Conservation (phyloP, 2,113 vertebrate genomes). For the Acrocephalus kingi region DNA sequence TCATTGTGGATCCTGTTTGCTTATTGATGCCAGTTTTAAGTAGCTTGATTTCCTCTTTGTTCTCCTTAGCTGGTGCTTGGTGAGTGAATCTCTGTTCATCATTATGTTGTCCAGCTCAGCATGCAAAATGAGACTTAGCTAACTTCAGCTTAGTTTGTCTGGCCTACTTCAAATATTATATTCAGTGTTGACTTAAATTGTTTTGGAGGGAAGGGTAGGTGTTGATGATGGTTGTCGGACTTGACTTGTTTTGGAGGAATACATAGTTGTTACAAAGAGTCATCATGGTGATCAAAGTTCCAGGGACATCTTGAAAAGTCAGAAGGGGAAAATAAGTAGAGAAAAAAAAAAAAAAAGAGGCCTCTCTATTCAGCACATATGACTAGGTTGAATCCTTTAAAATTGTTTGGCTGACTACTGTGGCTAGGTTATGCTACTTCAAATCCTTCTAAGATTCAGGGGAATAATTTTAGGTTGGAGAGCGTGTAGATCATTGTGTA, state of each 20-base stretch:
- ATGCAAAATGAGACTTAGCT: not conserved
- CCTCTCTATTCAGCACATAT: not conserved
- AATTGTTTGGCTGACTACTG: not conserved
- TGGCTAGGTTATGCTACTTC: not conserved
- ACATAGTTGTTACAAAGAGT: not conserved
- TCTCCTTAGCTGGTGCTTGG: not conserved
- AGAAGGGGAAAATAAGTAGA: not conserved
- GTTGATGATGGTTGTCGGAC: not conserved
- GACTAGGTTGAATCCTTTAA: not conserved
- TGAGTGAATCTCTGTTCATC: not conserved
- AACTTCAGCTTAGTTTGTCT: not conserved
- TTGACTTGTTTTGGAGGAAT: not conserved
- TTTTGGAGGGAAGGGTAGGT: not conserved
- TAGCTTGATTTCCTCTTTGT: not conserved
- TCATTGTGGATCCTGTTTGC: not conserved
- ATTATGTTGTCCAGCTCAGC: not conserved
- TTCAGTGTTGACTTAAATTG: not conserved
- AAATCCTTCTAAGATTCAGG: not conserved
- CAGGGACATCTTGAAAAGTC: not conserved
- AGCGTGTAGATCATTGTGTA: rapidly evolving
- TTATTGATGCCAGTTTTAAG: not conserved
- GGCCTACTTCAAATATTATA: not conserved
- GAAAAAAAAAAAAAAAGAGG: not conserved
- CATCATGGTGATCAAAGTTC: not conserved
- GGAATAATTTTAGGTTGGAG: not conserved